phyloP scores from a whole-genome alignment of 2,888 invertebrate species.

The Nineta flava region DNA sequence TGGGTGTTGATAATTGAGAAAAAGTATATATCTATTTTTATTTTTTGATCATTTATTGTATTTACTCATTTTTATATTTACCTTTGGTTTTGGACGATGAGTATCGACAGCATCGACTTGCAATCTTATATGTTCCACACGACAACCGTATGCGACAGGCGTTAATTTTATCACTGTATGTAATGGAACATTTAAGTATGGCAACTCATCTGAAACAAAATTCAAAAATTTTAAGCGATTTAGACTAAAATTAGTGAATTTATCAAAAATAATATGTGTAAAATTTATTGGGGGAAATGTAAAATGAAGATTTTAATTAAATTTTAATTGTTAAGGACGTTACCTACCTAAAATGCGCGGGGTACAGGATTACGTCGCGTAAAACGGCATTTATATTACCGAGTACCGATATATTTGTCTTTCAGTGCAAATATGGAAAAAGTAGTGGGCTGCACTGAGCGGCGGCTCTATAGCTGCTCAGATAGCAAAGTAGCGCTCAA shows the following conservation, averaged over 20 bases:
- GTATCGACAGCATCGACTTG: constrained; percentile 93
- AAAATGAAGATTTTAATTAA: no score
- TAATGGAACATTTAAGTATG: constrained; percentile 77
- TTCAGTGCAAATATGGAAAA: no score
- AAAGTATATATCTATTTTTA: not conserved
- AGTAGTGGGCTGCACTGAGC: no score
- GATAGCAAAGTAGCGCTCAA: no score
- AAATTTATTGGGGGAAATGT: no score
- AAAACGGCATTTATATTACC: no score
- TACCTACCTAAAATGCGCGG: no score
- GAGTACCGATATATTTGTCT: no score
- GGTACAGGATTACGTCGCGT: no score
- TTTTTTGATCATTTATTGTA: constrained; percentile 2
- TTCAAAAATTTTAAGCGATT: constrained; percentile 2
- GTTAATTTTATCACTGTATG: constrained; percentile 96
- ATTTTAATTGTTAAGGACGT: no score
- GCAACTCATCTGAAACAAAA: constrained; percentile 56
- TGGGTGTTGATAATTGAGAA: not conserved
- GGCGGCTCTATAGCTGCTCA: no score
- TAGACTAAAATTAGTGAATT: not conserved
- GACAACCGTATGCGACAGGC: constrained; percentile 96
- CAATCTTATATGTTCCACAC: constrained; percentile 83
- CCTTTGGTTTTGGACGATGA: constrained; percentile 80
- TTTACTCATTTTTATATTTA: constrained; percentile 25
- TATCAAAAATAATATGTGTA: not conserved